Percentiles rank a stretch among this genome's conserved stretches.
Conservation (phyloP, 2,113 vertebrate species). For the Stomatorhinus ivindoensis region DNA sequence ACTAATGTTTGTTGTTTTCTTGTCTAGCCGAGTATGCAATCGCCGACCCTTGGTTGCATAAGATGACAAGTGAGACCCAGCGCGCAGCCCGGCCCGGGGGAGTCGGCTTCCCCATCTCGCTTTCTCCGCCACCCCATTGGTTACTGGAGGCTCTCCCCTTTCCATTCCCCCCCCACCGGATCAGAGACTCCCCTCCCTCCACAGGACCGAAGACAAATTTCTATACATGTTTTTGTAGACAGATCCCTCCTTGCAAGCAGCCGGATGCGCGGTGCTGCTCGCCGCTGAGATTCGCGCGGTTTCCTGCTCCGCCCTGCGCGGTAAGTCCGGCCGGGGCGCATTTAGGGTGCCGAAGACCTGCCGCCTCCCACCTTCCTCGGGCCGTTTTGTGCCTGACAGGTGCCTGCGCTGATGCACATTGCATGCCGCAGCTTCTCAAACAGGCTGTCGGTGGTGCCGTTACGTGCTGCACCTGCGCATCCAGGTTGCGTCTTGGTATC, state of each 20-base stretch:
- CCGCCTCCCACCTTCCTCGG: not conserved
- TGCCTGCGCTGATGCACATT: not conserved
- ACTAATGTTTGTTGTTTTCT: not conserved
- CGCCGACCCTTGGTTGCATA: not conserved
- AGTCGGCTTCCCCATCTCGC: not conserved
- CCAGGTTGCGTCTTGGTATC: not conserved
- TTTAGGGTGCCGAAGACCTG: not conserved
- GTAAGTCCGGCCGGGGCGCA: not conserved
- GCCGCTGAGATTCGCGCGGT: not conserved
- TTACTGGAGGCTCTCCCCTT: not conserved
- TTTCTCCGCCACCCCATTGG: constrained; percentile 9
- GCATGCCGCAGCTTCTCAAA: not conserved
- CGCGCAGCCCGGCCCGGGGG: not conserved
- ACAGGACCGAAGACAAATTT: constrained; percentile 16
- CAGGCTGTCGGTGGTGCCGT: not conserved
- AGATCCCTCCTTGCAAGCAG: not conserved
- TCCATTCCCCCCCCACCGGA: not conserved
- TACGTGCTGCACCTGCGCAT: not conserved
- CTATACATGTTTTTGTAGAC: constrained; percentile 17
- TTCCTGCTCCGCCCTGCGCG: not conserved
- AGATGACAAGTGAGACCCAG: not conserved
- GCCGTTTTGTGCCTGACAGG: not conserved
- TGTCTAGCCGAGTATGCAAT: not conserved
- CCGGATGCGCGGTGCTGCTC: not conserved
- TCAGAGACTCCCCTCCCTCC: not conserved